Evolutionary conservation across 2,797 vertebrate genomes (phyloP), one percentile per base, ranked within the genome.

Genomic region (Peromyscus melanophrys): DNA sequence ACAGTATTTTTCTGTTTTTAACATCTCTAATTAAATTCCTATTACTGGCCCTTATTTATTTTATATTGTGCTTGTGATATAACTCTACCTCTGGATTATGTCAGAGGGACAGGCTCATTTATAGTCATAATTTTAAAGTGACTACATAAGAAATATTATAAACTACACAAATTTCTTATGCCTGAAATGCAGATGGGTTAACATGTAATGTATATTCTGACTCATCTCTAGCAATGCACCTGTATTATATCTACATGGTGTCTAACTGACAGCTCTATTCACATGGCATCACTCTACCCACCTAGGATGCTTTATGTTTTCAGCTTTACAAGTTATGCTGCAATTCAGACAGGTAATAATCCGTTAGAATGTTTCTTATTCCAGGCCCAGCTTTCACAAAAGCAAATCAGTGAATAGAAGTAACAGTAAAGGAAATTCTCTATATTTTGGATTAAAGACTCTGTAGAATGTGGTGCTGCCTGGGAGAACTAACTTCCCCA

Each of bases 271-370:
- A 90, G 34, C 25, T 61, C 83, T 82, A 87, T 94, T 61, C 86
- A 19, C 10, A 40, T 37, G 43, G 19, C 10, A 65, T 83, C 69
- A 90, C 1, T 73, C 94, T 11, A 23, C 78, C 31, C 63, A 76
- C 55, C 55, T 94, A 67, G 46, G 14, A 69, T 27, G 75, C 23
- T 78, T 82, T 21, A 76, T 43, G 52, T 61, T 95, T 96, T 81
- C 19, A 81, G 59, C 49, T 82, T 81, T 81, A 21, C 67, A 57
- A 78, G 19, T 86, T 78, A 67, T n/a, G 43, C 67, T 75, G 19
- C 82, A 77, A 85, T 67, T 49, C 34, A 82, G 23, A 95, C 52
- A 93, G 69, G 65, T 75, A 90, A 65, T 61, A 57, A 27, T 81
- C 82, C 69, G 13, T 86, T 69, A 65, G 16, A 85, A 69, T 89